These are phyloP conservation scores for Philopedon plagiatum DNA, from an alignment of 2,888 invertebrate genomes.

Conservation along the genomic window DNA sequence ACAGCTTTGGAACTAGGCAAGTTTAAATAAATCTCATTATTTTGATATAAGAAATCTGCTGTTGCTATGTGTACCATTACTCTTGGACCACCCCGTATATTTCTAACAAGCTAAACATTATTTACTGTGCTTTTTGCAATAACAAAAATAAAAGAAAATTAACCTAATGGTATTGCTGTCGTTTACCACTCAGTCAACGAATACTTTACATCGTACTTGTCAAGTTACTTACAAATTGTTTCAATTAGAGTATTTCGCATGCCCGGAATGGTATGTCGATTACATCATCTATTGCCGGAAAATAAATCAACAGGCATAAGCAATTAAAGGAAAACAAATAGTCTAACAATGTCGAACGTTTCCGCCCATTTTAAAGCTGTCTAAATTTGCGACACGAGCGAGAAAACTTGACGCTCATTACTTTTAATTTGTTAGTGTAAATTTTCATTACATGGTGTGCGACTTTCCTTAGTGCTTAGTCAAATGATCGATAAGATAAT, in stretches of 20 bases:
- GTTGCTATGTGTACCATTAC: too few relatives aligned
- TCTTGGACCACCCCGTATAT: too few relatives aligned
- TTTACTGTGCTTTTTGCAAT: too few relatives aligned
- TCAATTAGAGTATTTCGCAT: constrained; percentile 13
- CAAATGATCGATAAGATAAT: neutral
- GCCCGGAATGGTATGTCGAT: neutral
- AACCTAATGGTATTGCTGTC: too few relatives aligned
- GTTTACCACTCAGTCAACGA: too few relatives aligned
- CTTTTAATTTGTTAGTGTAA: constrained; percentile 3
- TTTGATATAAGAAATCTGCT: too few relatives aligned
- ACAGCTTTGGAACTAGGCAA: too few relatives aligned
- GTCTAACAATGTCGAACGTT: constrained; percentile 13
- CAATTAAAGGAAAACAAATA: constrained; percentile 19
- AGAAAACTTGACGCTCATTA: constrained; percentile 11
- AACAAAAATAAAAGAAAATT: too few relatives aligned
- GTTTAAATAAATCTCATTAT: too few relatives aligned
- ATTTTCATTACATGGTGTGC: neutral
- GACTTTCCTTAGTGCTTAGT: neutral
- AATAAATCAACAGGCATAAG: constrained; percentile 13
- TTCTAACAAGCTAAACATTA: too few relatives aligned
- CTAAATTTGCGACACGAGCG: constrained; percentile 2
- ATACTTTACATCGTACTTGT: neutral
- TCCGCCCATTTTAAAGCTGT: neutral
- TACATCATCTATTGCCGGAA: constrained; percentile 1
- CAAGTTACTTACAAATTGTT: constrained; percentile 19